phyloP scores from a whole-genome alignment of 2,113 vertebrate genomes.

The Zapornia atra region DNA sequence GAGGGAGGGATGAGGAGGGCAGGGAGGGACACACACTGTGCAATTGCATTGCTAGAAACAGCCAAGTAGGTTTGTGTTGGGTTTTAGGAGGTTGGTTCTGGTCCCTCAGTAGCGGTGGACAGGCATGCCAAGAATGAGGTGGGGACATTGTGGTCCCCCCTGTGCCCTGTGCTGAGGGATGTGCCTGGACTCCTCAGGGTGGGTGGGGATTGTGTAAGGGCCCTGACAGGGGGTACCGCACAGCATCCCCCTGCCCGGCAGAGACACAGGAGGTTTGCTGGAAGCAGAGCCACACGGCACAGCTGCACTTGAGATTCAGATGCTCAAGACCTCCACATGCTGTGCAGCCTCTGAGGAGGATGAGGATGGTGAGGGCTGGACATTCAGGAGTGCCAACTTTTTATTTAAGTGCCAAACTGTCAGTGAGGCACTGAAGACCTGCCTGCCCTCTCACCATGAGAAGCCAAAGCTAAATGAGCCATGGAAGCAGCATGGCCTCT shows the following conservation, averaged over 20 bases:
- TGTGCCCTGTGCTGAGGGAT: neutral
- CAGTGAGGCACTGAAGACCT: neutral
- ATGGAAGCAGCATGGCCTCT: fast-evolving
- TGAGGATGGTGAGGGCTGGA: neutral
- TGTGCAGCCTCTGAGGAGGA: neutral
- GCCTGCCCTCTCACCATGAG: neutral
- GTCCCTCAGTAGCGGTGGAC: fast-evolving
- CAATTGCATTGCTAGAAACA: neutral
- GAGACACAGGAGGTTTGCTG: neutral
- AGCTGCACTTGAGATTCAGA: neutral
- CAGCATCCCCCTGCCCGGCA: too few species aligned
- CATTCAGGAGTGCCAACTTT: neutral
- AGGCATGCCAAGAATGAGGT: neutral
- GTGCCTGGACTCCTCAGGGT: fast-evolving
- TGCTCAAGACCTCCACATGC: fast-evolving
- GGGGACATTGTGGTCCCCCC: fast-evolving
- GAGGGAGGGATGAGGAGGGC: neutral
- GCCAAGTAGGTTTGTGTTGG: neutral
- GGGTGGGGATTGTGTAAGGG: neutral
- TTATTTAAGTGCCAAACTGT: neutral
- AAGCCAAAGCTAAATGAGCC: neutral
- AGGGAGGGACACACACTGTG: neutral
- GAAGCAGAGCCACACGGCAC: neutral
- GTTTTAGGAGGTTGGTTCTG: neutral
- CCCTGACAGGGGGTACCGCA: fast-evolving